phyloP scores from a whole-genome alignment of 2,888 invertebrate genomes.

The Myopa tessellatipennis region DNA sequence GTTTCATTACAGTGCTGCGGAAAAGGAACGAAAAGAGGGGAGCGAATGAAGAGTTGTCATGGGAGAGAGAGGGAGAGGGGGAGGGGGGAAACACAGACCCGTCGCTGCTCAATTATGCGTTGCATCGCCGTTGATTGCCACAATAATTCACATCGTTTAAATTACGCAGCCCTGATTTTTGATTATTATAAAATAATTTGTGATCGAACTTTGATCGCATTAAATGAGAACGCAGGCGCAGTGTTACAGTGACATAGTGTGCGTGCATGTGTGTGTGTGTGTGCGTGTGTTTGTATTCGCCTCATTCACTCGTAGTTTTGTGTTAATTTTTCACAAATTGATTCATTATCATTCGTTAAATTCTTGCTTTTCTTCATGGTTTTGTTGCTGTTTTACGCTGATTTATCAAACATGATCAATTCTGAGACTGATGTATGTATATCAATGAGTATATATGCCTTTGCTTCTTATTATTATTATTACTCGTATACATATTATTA shows the following conservation, averaged over 20 bases:
- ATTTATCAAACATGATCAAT: slow-evolving; percentile 21
- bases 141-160: slow-evolving; percentile 30
- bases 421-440: not conserved
- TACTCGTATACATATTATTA: not conserved
- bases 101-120: slow-evolving; percentile 13
- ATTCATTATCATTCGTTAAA: slow-evolving; percentile 34
- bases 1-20: not conserved
- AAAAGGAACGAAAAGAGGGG: not conserved
- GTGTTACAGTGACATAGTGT: not conserved
- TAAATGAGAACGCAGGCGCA: slow-evolving; percentile 13
- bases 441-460: not conserved
- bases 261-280: not conserved
- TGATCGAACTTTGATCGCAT: slow-evolving; percentile 10
- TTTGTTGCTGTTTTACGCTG: not conserved
- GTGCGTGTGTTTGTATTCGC: not conserved
- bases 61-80: not conserved
- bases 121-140: slow-evolving; percentile 7
- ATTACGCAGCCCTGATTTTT: slow-evolving; percentile 32
- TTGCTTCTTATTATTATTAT: slow-evolving; percentile 7
- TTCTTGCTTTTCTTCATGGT: slow-evolving; percentile 9
- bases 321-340: slow-evolving; percentile 38
- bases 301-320: slow-evolving; percentile 2
- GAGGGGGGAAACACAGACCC: not conserved
- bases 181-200: slow-evolving; percentile 35
- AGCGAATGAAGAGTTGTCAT: not conserved